Percentiles rank a stretch among this genome's conserved stretches.
These are phyloP conservation scores for Stenopsyche tienmushanensis DNA, from an alignment of 1,140 invertebrate species.

Conservation along the genomic window DNA sequence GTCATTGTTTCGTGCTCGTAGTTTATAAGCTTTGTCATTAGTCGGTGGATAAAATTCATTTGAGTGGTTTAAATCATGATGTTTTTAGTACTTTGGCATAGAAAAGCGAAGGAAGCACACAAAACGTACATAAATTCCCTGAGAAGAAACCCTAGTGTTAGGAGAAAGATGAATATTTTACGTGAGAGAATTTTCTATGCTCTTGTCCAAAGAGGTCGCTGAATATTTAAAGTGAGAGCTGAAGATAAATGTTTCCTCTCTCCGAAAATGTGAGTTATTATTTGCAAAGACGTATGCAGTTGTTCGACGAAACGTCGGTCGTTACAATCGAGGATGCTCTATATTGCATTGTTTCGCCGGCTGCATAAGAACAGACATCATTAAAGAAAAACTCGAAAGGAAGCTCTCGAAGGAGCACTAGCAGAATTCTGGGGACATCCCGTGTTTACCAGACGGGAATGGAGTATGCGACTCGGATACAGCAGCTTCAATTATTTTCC, in stretches of 20 bases:
- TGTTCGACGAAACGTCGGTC: background rate
- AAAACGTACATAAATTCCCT: background rate
- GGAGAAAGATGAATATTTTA: background rate
- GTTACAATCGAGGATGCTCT: background rate
- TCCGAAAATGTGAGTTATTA: background rate
- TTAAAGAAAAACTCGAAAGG: background rate
- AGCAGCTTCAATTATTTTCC: conserved; percentile 1
- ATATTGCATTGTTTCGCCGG: conserved; percentile 1
- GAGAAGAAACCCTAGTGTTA: background rate
- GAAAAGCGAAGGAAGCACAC: too few species aligned
- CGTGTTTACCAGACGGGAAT: conserved; percentile 9
- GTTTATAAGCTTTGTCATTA: too few species aligned
- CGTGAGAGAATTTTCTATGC: background rate
- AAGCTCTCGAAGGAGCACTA: conserved; percentile 4
- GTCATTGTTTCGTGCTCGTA: too few species aligned
- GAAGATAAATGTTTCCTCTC: conserved; percentile 4
- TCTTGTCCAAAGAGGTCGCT: background rate
- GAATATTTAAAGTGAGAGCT: background rate
- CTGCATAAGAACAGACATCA: background rate
- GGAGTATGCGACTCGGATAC: background rate
- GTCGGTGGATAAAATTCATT: too few species aligned
- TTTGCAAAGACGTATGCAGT: background rate
- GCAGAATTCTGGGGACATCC: background rate
- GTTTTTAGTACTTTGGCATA: too few species aligned
- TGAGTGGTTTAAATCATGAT: too few species aligned